phyloP scores from a whole-genome alignment of 2,888 invertebrate species.

The Panopea generosa region DNA sequence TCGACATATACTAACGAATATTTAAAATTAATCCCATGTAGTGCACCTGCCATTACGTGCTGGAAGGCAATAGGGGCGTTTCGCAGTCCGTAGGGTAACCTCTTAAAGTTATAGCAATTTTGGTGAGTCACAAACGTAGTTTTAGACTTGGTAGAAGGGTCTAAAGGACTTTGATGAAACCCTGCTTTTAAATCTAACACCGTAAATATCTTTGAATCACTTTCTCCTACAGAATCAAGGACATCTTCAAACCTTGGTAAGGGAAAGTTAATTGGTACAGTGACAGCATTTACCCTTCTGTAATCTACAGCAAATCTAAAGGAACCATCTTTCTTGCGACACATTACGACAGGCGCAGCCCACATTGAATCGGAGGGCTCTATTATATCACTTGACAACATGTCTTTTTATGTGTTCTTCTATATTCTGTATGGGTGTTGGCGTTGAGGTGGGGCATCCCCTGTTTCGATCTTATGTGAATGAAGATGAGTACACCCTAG shows the following conservation, averaged over 20 bases:
- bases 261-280: slow-evolving; percentile 47
- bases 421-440: slow-evolving; percentile 42
- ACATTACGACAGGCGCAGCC: slow-evolving; percentile 57
- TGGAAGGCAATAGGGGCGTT: slow-evolving; percentile 42
- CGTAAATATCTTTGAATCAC: slow-evolving; percentile 27
- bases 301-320: slow-evolving; percentile 60
- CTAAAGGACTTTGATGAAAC: slow-evolving; percentile 44
- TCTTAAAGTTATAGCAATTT: slow-evolving; percentile 28
- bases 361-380: slow-evolving; percentile 50
- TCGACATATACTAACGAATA: slow-evolving; percentile 60
- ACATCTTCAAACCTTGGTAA: slow-evolving; percentile 49
- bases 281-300: slow-evolving; percentile 28
- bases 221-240: slow-evolving; percentile 37
- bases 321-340: slow-evolving; percentile 44
- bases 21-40: slow-evolving; percentile 48
- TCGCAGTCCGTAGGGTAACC: slow-evolving; percentile 30
- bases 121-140: slow-evolving; percentile 40
- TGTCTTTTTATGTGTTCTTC: slow-evolving; percentile 46
- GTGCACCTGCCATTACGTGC: slow-evolving; percentile 28
- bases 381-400: slow-evolving; percentile 52
- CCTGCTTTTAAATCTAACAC: slow-evolving; percentile 28
- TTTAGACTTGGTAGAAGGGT: slow-evolving; percentile 28
- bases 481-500: slow-evolving; percentile 40
- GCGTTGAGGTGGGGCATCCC: slow-evolving; percentile 39
- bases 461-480: slow-evolving; percentile 51